These are phyloP conservation scores for Papilio xuthus DNA, from an alignment of 1,140 invertebrate species.

Conservation along the genomic window DNA sequence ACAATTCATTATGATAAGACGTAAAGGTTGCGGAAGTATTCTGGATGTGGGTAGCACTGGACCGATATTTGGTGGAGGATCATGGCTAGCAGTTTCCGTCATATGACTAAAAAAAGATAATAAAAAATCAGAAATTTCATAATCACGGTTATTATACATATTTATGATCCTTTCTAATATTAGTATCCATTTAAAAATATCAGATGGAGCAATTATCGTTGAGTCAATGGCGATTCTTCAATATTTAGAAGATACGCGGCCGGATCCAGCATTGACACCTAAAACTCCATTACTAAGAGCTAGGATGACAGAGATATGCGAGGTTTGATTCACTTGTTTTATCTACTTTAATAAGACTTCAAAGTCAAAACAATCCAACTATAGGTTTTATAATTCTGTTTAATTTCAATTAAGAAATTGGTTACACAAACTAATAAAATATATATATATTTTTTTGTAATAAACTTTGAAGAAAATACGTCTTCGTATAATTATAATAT, in stretches of 20 bases:
- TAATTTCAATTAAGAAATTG: too few relatives aligned
- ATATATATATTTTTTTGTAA: too few relatives aligned
- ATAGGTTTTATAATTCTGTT: not conserved
- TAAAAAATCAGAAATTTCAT: too few relatives aligned
- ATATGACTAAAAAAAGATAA: too few relatives aligned
- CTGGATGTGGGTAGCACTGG: too few relatives aligned
- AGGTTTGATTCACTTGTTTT: slow-evolving; percentile 49
- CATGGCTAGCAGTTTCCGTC: too few relatives aligned
- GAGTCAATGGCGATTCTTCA: slow-evolving; percentile 79
- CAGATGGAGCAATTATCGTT: slow-evolving; percentile 72
- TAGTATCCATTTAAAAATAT: not conserved
- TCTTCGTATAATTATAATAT: too few relatives aligned
- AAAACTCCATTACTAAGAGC: slow-evolving; percentile 58
- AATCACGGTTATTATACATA: not conserved
- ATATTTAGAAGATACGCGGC: slow-evolving; percentile 75
- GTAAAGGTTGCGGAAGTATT: too few relatives aligned
- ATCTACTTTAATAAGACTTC: slow-evolving; percentile 30
- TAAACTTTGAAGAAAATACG: too few relatives aligned
- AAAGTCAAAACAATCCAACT: not conserved
- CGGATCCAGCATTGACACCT: slow-evolving; percentile 59
- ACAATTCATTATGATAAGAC: not conserved
- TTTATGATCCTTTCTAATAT: not conserved
- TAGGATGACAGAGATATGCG: slow-evolving; percentile 72
- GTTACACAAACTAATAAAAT: too few relatives aligned
- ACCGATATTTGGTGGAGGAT: too few relatives aligned